Percentiles rank a stretch among this genome's conserved stretches.
These are phyloP conservation scores for Isaurus tuberculatus DNA, from an alignment of 92 coral and sea anemone species.

Conservation along the genomic window DNA sequence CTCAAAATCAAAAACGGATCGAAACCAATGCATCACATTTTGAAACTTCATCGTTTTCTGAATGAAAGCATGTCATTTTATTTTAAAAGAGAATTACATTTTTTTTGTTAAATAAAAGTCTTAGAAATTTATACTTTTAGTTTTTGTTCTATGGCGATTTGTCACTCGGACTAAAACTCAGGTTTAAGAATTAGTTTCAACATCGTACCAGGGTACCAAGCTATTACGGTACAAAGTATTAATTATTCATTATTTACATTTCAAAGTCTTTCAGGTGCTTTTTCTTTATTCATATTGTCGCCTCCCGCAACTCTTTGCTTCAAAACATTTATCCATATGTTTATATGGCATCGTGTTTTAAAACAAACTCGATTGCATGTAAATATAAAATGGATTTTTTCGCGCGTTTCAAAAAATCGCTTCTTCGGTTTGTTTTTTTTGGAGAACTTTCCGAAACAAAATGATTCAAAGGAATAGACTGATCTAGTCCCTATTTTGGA, in stretches of 20 bases:
- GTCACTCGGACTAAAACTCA: not conserved
- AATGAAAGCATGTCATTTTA: not conserved
- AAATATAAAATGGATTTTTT: slow-evolving; percentile 8
- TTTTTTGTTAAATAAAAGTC: not conserved
- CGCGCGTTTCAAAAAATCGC: not conserved
- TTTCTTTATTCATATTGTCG: slow-evolving; percentile 49
- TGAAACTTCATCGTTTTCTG: not conserved
- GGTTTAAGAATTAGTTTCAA: not conserved
- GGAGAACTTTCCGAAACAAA: slow-evolving; percentile 17
- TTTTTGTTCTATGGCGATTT: not conserved
- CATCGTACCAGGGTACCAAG: slow-evolving; percentile 9
- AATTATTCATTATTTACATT: slow-evolving; percentile 77
- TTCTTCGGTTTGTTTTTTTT: not conserved
- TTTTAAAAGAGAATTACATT: not conserved
- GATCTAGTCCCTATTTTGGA: slow-evolving; percentile 27
- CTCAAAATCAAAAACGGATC: not conserved
- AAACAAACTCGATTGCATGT: slow-evolving; percentile 12
- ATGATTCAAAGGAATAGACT: not conserved
- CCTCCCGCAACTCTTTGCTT: slow-evolving; percentile 47
- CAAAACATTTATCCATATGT: slow-evolving; percentile 42
- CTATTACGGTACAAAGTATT: slow-evolving; percentile 61
- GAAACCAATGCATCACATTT: not conserved
- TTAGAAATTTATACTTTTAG: not conserved
- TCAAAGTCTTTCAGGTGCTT: slow-evolving; percentile 52
- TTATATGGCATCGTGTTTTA: slow-evolving; percentile 28